phyloP scores from a whole-genome alignment of 2,113 vertebrate genomes.

The Mixornis gularis region DNA sequence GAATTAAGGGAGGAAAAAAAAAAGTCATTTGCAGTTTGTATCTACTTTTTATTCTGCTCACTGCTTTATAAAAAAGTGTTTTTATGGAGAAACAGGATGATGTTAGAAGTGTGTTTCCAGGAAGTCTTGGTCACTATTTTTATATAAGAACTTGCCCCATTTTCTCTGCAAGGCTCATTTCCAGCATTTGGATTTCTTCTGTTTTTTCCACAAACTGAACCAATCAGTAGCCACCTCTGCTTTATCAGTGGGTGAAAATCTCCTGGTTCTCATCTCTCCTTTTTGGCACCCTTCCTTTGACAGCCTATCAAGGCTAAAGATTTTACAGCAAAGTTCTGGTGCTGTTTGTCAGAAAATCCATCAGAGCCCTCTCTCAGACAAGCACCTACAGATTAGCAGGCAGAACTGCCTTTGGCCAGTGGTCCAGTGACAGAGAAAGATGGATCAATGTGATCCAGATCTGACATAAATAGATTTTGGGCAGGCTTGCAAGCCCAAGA shows the following conservation, averaged over 20 bases:
- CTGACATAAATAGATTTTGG: background rate
- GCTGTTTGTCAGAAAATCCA: background rate
- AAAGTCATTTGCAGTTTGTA: background rate
- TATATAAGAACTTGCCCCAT: background rate
- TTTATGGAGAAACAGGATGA: background rate
- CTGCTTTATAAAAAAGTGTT: background rate
- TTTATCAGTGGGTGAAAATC: constrained; percentile 14
- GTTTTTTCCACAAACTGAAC: background rate
- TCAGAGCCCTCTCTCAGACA: background rate
- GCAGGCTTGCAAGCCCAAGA: background rate
- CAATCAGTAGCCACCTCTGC: background rate
- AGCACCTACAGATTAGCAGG: background rate
- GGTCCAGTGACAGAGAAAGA: background rate
- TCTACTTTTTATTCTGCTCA: background rate
- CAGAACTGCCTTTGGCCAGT: background rate
- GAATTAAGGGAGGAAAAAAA: background rate
- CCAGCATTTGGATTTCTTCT: background rate
- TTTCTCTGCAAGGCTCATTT: constrained; percentile 21
- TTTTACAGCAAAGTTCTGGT: background rate
- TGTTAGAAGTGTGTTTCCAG: constrained; percentile 2
- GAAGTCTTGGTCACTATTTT: constrained; percentile 45
- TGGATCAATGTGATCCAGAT: background rate
- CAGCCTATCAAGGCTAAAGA: background rate
- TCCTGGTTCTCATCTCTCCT: background rate
- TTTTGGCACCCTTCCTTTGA: background rate